These are phyloP conservation scores for Schizopygopsis malacanthus DNA, from an alignment of 2,797 vertebrate genomes.

Conservation along the genomic window DNA sequence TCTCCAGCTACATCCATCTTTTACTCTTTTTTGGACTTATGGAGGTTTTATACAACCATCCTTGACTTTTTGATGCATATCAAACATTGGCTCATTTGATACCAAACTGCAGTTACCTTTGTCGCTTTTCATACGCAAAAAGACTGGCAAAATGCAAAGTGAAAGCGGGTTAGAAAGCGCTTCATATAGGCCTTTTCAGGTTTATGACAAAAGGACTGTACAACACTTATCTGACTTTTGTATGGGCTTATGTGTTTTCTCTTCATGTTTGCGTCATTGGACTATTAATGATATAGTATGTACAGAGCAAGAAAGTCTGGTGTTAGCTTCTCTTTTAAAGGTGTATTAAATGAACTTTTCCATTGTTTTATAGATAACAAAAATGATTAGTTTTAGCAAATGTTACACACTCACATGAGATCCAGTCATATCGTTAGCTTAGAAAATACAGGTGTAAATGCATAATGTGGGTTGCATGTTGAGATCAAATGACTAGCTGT, in stretches of 20 bases:
- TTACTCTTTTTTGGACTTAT: constrained; percentile 5
- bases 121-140: constrained; percentile 22
- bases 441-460: neutral
- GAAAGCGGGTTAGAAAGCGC: neutral
- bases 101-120: constrained; percentile 8
- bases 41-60: constrained; percentile 2
- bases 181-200: constrained; percentile 20
- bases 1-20: neutral
- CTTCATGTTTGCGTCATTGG: constrained; percentile 11
- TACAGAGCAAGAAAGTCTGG: constrained; percentile 8
- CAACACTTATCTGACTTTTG: constrained; percentile 45
- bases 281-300: constrained; percentile 13
- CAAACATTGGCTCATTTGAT: constrained; percentile 5
- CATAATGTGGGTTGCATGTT: neutral
- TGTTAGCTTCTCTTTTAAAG: constrained; percentile 6
- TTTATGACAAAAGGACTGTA: constrained; percentile 23
- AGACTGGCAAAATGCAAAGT: neutral
- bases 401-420: neutral
- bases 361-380: neutral
- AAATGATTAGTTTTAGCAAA: neutral
- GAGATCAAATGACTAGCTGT: neutral
- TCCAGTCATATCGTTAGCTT: constrained; percentile 15
- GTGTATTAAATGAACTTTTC: constrained; percentile 4
- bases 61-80: constrained; percentile 21
- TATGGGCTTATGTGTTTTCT: constrained; percentile 29